Conservation (phyloP, 2,113 vertebrate species). For the Bambusicola thoracicus region DNA sequence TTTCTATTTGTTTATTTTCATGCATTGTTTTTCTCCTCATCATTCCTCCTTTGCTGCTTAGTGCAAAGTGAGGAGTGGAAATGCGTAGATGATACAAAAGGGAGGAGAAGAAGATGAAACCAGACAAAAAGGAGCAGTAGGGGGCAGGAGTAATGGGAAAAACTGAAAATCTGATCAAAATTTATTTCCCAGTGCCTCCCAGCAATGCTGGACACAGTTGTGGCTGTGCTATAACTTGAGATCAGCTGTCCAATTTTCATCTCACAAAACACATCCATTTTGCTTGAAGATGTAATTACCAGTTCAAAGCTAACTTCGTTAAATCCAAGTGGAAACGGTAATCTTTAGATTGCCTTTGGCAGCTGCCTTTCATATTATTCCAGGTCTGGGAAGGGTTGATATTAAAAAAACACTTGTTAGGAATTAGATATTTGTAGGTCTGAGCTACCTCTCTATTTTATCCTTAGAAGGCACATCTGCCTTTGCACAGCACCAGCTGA, state of each 20-base stretch:
- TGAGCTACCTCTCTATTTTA: neutral
- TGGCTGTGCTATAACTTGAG: neutral
- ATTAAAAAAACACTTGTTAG: neutral
- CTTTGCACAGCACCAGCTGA: rapidly evolving
- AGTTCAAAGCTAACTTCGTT: neutral
- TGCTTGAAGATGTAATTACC: neutral
- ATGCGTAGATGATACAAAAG: neutral
- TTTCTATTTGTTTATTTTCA: neutral
- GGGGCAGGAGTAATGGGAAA: neutral
- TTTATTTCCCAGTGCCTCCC: neutral
- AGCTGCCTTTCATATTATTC: neutral
- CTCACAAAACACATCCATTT: neutral
- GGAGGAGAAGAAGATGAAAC: neutral
- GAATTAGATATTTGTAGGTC: neutral
- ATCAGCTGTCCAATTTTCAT: neutral
- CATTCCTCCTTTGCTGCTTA: neutral
- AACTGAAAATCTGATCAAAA: neutral
- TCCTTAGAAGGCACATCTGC: neutral
- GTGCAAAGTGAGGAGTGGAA: neutral
- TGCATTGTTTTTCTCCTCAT: neutral
- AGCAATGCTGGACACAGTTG: neutral
- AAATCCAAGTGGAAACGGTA: neutral
- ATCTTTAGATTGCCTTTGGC: neutral
- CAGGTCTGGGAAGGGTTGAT: neutral
- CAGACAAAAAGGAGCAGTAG: neutral